Evolutionary conservation across 2,113 vertebrate species (phyloP).

Genomic region (Mobula hypostoma): DNA sequence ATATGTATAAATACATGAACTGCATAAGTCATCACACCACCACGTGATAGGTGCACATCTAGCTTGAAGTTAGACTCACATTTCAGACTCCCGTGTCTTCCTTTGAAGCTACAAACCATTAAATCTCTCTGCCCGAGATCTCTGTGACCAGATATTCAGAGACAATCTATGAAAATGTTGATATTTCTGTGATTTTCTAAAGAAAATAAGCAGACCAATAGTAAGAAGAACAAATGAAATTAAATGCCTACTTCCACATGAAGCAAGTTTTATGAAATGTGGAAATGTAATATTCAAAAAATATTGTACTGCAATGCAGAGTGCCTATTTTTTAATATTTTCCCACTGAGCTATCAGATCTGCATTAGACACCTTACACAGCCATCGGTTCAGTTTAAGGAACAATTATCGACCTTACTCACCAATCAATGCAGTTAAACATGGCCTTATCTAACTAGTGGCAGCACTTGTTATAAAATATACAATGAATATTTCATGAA

Average conservation of each 20-base stretch:
- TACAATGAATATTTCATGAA: not conserved
- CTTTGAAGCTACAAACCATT: too few species aligned
- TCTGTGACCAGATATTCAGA: not conserved
- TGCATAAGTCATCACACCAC: too few species aligned
- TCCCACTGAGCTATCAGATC: not conserved
- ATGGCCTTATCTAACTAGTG: not conserved
- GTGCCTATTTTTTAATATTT: not conserved
- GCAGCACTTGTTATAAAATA: not conserved
- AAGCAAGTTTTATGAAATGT: not conserved
- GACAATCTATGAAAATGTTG: not conserved
- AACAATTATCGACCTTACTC: not conserved
- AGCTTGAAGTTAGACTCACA: too few species aligned
- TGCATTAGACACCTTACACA: not conserved
- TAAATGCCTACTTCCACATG: not conserved
- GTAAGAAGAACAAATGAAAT: not conserved
- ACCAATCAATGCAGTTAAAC: not conserved
- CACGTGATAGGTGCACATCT: too few species aligned
- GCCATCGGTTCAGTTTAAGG: not conserved
- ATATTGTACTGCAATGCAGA: not conserved
- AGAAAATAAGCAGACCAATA: not conserved
- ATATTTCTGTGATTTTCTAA: not conserved
- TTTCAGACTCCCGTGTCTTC: too few species aligned
- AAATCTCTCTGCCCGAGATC: not conserved
- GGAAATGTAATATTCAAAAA: not conserved
- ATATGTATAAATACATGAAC: too few species aligned